These are phyloP conservation scores for Drosophila engyochracea DNA, from an alignment of 2,888 invertebrate species.

Conservation along the genomic window DNA sequence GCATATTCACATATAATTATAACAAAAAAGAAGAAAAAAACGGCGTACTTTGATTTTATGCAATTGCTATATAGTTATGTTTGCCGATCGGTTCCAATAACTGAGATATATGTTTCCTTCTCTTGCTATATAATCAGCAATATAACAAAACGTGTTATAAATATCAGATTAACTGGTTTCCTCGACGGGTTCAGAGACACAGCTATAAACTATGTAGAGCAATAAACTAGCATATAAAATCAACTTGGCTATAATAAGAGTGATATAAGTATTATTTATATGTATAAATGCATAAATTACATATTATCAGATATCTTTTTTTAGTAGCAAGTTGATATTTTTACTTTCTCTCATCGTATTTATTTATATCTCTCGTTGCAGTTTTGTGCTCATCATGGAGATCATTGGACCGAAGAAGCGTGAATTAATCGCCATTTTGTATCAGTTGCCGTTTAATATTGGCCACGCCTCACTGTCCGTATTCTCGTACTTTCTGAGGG, in stretches of 20 bases:
- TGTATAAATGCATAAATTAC: not conserved
- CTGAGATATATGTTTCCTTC: not conserved
- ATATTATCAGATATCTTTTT: not conserved
- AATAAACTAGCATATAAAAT: not conserved
- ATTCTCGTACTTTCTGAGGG: slow-evolving; percentile 88
- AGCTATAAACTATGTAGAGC: not conserved
- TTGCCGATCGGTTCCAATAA: not conserved
- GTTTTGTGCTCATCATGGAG: slow-evolving; percentile 90
- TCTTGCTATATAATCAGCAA: not conserved
- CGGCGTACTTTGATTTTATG: not conserved
- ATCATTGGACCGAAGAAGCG: slow-evolving; percentile 87
- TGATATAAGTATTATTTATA: not conserved
- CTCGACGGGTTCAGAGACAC: not conserved
- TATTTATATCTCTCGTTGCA: slow-evolving; percentile 63
- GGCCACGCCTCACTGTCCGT: slow-evolving; percentile 89
- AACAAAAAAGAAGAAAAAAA: not conserved
- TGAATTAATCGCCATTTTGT: slow-evolving; percentile 86
- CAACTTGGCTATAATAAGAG: not conserved
- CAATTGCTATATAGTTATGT: not conserved
- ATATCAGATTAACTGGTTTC: not conserved
- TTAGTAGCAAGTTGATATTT: not conserved
- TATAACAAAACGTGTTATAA: not conserved
- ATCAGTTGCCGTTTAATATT: slow-evolving; percentile 90
- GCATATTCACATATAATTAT: not conserved
- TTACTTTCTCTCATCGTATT: not conserved